These are phyloP conservation scores for Anguilla rostrata DNA, from an alignment of 2,113 vertebrate species.

Conservation along the genomic window DNA sequence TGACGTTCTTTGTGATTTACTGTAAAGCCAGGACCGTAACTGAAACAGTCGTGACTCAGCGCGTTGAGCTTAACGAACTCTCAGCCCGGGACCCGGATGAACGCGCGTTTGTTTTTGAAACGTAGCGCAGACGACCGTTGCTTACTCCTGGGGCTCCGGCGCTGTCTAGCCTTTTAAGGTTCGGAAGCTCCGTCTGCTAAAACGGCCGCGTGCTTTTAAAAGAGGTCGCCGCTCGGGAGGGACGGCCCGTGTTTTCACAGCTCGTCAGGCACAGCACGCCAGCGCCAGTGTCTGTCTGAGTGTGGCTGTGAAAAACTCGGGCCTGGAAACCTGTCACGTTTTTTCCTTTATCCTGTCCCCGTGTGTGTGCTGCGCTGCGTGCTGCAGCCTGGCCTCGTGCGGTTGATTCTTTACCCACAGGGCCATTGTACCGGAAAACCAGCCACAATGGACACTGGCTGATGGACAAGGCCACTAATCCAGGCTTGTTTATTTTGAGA, in stretches of 20 bases:
- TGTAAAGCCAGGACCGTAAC: neutral
- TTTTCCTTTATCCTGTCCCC: neutral
- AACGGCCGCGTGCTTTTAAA: neutral
- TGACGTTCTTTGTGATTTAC: neutral
- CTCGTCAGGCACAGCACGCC: neutral
- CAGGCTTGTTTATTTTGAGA: neutral
- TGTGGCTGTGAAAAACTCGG: neutral
- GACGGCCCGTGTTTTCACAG: neutral
- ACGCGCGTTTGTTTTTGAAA: neutral
- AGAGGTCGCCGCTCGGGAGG: neutral
- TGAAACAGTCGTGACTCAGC: neutral
- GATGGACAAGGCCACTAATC: neutral
- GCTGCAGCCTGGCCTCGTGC: neutral
- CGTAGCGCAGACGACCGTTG: neutral
- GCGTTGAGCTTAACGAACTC: neutral
- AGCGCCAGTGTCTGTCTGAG: too few species aligned
- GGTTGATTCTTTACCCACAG: neutral
- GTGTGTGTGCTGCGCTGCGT: neutral
- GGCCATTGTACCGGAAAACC: neutral
- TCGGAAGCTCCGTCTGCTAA: neutral
- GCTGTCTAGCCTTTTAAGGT: neutral
- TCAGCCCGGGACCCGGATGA: neutral
- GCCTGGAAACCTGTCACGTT: neutral
- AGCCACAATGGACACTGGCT: neutral
- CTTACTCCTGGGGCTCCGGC: neutral